Evolutionary conservation across 2,888 invertebrate genomes (phyloP).

Genomic region (Caenorhabditis zanzibari): DNA sequence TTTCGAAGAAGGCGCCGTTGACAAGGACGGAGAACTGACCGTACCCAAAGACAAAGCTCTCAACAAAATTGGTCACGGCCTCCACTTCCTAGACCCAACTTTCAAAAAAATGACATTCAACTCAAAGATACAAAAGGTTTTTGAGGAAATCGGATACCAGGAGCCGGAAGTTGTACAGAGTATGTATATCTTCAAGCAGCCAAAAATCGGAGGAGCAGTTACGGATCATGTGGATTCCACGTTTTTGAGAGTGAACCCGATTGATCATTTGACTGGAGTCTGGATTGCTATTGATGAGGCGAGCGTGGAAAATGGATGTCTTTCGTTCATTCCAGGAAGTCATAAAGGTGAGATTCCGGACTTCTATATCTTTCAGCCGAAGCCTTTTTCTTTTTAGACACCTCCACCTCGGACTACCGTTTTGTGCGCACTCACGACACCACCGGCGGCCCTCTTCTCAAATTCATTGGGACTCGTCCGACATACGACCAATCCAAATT

Average conservation of each 20-base stretch:
- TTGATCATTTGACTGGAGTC: slow-evolving; percentile 88
- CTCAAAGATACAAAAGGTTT: slow-evolving; percentile 88
- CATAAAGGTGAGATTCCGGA: slow-evolving; percentile 89
- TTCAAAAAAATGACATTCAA: slow-evolving; percentile 92
- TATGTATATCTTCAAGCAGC: slow-evolving; percentile 95
- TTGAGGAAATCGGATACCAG: slow-evolving; percentile 88
- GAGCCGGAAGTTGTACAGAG: slow-evolving; percentile 94
- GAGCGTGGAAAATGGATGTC: slow-evolving; percentile 93
- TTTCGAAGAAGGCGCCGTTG: slow-evolving; percentile 91
- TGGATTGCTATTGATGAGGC: slow-evolving; percentile 98
- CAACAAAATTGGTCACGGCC: slow-evolving; percentile 90
- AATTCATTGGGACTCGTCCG: slow-evolving; percentile 79
- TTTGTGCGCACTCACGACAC: slow-evolving; percentile 77
- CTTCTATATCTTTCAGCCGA: background rate
- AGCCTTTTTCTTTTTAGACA: slow-evolving; percentile 61
- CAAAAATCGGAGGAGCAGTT: slow-evolving; percentile 89
- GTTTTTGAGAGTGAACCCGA: slow-evolving; percentile 91
- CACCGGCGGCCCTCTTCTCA: slow-evolving; percentile 72
- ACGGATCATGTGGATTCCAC: slow-evolving; percentile 89
- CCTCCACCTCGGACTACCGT: slow-evolving; percentile 74
- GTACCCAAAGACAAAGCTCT: slow-evolving; percentile 84
- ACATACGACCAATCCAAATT: slow-evolving; percentile 88
- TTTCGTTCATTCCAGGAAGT: slow-evolving; percentile 94
- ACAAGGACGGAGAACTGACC: slow-evolving; percentile 86
- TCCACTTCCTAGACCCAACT: slow-evolving; percentile 90